Evolutionary conservation across 2,797 vertebrate genomes (phyloP), one percentile per base, ranked within the genome.

Genomic region (Phrynocephalus vlangalii): DNA sequence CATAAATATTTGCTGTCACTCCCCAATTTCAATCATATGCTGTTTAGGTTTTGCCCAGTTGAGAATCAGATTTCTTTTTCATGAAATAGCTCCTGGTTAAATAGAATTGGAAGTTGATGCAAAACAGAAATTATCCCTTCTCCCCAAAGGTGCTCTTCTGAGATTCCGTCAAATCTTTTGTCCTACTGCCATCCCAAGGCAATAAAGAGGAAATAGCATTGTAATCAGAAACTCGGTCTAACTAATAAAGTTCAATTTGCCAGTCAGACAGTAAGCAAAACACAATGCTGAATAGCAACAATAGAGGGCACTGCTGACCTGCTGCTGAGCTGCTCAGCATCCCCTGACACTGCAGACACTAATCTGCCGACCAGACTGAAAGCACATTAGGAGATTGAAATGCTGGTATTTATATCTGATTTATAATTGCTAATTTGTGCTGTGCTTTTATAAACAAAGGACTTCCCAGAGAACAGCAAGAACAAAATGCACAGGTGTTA

Each of bases 261-360:
- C 73, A 82, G 84, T 87, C 5, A 6, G 73, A 33, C 33, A 52
- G 52, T 7, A 67, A 81, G 48, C 50, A 63, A 63, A 9, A 67
- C 20, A 60, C 30, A 28, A 26, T 50, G 8, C 73, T 80, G 71
- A 79, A 82, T 3, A 10, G 1, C 3, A 81, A 56, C 94, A 90
- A 88, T 77, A 94, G 95, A 89, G 93, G 94, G 92, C 92, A 93
- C 86, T 92, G 83, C 92, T 93, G 72, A 88, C 81, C 83, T 91
- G 67, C 26, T 24, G 6, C 82, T 92, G 84, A 87, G 28, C 33
- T 84, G 52, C 44, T 70, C 60, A 48, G 3, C 9, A 38, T 44
- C 2, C 10, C 3, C 26, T 60, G 26, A n/a, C 6, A 52, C 24
- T 26, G 44, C 7, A 20, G 22, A 72, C 22, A 73, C 15, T 71